Conservation (phyloP, 2,888 invertebrate genomes). For the Morpho helenor region DNA sequence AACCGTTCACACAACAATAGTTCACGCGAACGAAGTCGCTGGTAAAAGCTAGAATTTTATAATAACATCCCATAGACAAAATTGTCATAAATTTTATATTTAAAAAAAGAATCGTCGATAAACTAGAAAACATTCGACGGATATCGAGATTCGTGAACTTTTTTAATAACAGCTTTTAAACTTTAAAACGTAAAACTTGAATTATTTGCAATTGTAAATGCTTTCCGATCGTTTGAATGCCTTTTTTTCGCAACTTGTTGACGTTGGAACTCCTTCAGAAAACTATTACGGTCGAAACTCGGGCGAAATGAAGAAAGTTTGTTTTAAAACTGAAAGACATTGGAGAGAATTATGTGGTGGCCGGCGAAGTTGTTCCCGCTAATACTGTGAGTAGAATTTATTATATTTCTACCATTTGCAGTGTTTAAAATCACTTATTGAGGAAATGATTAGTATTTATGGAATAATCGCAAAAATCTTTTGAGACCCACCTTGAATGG, state of each 20-base stretch:
- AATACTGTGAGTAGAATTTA: too few species aligned
- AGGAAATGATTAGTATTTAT: too few species aligned
- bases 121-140: not conserved
- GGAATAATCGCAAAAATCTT: too few species aligned
- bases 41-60: too few species aligned
- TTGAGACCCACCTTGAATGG: too few species aligned
- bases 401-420: too few species aligned
- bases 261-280: slow-evolving; percentile 16
- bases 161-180: slow-evolving; percentile 24
- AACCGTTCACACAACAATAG: too few species aligned
- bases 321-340: slow-evolving; percentile 15
- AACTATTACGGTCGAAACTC: slow-evolving; percentile 17
- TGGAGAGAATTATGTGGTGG: slow-evolving; percentile 8
- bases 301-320: slow-evolving; percentile 24
- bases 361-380: not conserved
- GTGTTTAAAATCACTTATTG: too few species aligned
- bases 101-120: not conserved
- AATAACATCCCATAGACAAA: too few species aligned
- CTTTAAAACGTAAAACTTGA: slow-evolving; percentile 19
- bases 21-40: too few species aligned
- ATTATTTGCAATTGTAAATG: slow-evolving; percentile 26
- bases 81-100: too few species aligned
- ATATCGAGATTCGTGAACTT: slow-evolving; percentile 10
- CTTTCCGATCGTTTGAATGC: slow-evolving; percentile 21
- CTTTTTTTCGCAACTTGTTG: slow-evolving; percentile 20